Percentiles rank a stretch among this genome's conserved stretches.
phyloP scores from a whole-genome alignment of 2,888 invertebrate species.

The Brassicogethes aeneus region DNA sequence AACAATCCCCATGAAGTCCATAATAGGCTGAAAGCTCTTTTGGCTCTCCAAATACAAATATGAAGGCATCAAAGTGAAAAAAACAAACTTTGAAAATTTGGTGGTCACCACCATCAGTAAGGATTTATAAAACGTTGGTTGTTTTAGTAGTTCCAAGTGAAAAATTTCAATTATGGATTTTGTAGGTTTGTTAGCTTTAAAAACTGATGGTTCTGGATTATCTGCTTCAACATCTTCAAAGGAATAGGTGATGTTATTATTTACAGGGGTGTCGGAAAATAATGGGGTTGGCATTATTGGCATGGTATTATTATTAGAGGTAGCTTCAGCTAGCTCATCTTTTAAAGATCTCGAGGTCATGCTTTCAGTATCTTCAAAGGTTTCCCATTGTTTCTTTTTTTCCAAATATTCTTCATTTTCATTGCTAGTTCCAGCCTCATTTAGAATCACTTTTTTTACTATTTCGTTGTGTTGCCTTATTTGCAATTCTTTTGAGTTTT shows the following conservation, averaged over 20 bases:
- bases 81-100: slow-evolving; percentile 45
- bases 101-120: slow-evolving; percentile 46
- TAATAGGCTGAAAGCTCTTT: slow-evolving; percentile 13
- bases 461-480: slow-evolving; percentile 24
- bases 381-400: slow-evolving; percentile 19
- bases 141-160: slow-evolving; percentile 24
- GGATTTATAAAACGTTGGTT: slow-evolving; percentile 46
- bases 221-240: slow-evolving; percentile 27
- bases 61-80: slow-evolving; percentile 47
- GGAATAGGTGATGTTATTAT: slow-evolving; percentile 38
- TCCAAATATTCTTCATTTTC: neutral
- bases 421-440: neutral
- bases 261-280: slow-evolving; percentile 47
- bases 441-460: slow-evolving; percentile 19
- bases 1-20: slow-evolving; percentile 22
- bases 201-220: slow-evolving; percentile 25
- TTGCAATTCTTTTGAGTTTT: slow-evolving; percentile 31
- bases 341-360: slow-evolving; percentile 2
- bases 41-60: slow-evolving; percentile 38
- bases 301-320: slow-evolving; percentile 20
- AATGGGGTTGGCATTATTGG: slow-evolving; percentile 42
- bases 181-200: slow-evolving; percentile 12
- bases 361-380: slow-evolving; percentile 18
- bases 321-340: slow-evolving; percentile 14
- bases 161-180: neutral